Evolutionary conservation across 2,113 vertebrate species (phyloP).

Genomic region (Periophthalmus modestus): DNA sequence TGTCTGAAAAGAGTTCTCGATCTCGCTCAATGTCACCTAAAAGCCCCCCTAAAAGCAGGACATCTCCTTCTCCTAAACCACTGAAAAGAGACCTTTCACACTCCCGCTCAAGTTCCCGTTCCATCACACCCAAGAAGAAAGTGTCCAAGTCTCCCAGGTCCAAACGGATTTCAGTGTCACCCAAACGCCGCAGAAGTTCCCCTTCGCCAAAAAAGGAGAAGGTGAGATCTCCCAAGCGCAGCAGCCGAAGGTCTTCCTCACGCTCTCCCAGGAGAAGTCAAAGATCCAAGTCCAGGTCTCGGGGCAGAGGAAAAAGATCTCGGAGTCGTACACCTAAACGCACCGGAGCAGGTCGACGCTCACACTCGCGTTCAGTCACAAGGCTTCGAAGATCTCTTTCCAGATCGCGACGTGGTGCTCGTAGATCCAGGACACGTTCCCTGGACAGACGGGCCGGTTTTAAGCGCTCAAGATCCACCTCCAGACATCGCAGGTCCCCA

Average conservation of each 20-base stretch:
- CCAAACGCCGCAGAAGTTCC: conserved; percentile 54
- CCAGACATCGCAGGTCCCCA: conserved; percentile 68
- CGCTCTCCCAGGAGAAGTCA: conserved; percentile 63
- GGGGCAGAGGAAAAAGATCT: conserved; percentile 63
- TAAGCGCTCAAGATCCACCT: conserved; percentile 70
- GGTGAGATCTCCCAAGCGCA: conserved; percentile 62
- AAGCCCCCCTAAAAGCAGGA: conserved; percentile 62
- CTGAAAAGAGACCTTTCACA: conserved; percentile 38
- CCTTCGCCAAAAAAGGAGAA: conserved; percentile 53
- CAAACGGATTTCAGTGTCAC: conserved; percentile 59
- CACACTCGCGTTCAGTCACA: conserved; percentile 69
- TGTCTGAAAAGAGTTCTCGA: conserved; percentile 52
- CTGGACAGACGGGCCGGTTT: conserved; percentile 55
- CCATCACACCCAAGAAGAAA: conserved; percentile 66
- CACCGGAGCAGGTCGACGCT: conserved; percentile 53
- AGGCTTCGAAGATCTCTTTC: conserved; percentile 65
- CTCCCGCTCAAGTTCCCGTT: conserved; percentile 62
- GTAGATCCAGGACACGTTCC: conserved; percentile 71
- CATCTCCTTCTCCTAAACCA: conserved; percentile 41
- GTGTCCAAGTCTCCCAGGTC: conserved; percentile 65
- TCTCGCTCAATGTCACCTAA: conserved; percentile 38
- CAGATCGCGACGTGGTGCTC: conserved; percentile 66
- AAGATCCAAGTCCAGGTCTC: conserved; percentile 69
- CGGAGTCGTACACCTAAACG: conserved; percentile 69
- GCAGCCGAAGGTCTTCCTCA: conserved; percentile 56